Evolutionary conservation across 1,140 invertebrate genomes (phyloP), one percentile per base, ranked within the genome.

Genomic region (Catajapyx aquilonaris): DNA sequence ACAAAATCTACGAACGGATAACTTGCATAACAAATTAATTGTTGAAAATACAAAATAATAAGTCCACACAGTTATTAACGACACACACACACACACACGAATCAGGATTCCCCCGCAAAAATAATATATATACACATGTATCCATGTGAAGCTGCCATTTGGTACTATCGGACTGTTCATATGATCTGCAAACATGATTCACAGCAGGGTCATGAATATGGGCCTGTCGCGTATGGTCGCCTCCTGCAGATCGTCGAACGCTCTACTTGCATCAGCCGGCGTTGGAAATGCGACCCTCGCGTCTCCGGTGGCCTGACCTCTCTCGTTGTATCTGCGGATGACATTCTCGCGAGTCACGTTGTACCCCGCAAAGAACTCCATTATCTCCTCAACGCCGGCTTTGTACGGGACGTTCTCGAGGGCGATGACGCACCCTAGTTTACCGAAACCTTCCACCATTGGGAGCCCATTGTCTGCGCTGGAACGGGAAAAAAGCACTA

Each of bases 321-420:
- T 70, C 20, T 85, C 79, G 51, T 85, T 81, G 53, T 77, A 88
- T 1, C 81, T 61, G 20, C 83, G 52, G 38, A 86, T 80, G 2
- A 88, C 70, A 44, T 84, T 74, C 41, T 81, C 71, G 1, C 73
- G 63, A 7, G 69, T 67, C 0, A 83, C 51, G 31, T 76, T 68
- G 45, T 73, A 86, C 15, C 74, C 77, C 0, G 66, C 55, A 47
- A 95, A 90, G 51, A 90, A 90, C 1, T 72, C 63, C 30, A 91
- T 60, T 37, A 94, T 86, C 41, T 95, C 86, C 34, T 83, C 75
- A 7, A 86, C 73, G 4, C 70, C 68, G 0, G 85, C 81, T 38
- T 76, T 71, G 53, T 77, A 88, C 0, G 85, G 84, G 1, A 93
- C 71, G 54, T 93, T 93, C 47, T 79, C 72, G 46, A 87, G 59